These are phyloP conservation scores for Lagopus muta DNA, from an alignment of 2,113 vertebrate species.

Conservation along the genomic window DNA sequence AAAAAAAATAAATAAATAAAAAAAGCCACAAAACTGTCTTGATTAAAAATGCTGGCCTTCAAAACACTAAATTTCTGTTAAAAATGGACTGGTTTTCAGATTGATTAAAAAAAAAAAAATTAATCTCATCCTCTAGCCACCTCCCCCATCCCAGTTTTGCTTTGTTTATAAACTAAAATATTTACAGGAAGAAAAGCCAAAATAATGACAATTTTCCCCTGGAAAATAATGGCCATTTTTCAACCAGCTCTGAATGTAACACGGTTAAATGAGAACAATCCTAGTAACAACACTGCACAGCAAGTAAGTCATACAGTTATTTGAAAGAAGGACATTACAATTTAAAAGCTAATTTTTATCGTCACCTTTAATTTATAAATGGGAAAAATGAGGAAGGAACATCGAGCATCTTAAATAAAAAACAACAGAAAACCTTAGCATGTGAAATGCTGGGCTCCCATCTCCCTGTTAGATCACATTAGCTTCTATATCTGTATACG, in stretches of 20 bases:
- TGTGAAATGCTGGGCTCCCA: background rate
- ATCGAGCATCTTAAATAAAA: background rate
- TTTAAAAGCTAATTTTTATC: constrained; percentile 39
- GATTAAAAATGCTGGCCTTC: constrained; percentile 55
- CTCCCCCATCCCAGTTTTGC: background rate
- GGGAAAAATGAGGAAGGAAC: background rate
- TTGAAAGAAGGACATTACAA: constrained; percentile 11
- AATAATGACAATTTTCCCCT: constrained; percentile 41
- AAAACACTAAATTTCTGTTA: constrained; percentile 42
- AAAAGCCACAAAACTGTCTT: background rate
- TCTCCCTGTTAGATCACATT: background rate
- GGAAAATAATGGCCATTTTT: constrained; percentile 49
- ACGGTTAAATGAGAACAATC: constrained; percentile 29
- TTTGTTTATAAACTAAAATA: constrained; percentile 39
- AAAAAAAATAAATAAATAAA: background rate
- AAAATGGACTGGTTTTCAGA: constrained; percentile 26
- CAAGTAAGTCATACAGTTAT: constrained; percentile 2
- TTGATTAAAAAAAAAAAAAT: constrained; percentile 36
- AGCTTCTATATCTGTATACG: constrained; percentile 12
- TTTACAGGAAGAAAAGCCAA: constrained; percentile 30
- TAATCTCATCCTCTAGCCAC: background rate
- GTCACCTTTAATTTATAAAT: constrained; percentile 28
- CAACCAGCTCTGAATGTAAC: constrained; percentile 19
- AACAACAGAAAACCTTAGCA: background rate
- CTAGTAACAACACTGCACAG: background rate